Evolutionary conservation across 2,888 invertebrate genomes (phyloP).

Genomic region (Orgyia antiqua): DNA sequence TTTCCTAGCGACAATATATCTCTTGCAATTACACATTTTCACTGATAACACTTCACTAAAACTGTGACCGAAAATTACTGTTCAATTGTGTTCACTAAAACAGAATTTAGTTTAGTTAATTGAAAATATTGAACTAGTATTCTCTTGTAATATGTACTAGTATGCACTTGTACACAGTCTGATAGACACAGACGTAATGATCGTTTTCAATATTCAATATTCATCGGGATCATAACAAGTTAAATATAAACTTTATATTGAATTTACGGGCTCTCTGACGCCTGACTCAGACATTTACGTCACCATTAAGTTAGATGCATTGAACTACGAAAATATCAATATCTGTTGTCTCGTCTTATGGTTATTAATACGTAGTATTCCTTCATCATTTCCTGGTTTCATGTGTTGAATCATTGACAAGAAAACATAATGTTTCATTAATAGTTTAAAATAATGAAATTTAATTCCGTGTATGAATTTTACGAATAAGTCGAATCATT

Average conservation of each 20-base stretch:
- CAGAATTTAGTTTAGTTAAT: no score
- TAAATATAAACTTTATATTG: conserved; percentile 36
- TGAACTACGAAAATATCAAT: conserved; percentile 5
- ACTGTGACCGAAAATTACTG: conserved; percentile 5
- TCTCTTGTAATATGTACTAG: conserved; percentile 1
- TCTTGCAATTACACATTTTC: conserved; percentile 37
- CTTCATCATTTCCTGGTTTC: conserved; percentile 3
- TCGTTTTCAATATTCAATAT: conserved; percentile 13
- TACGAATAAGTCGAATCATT: no score
- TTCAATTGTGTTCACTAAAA: background rate
- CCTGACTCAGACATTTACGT: conserved; percentile 14
- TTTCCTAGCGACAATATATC: conserved; percentile 25
- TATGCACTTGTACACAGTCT: conserved; percentile 29
- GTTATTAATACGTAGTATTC: conserved; percentile 4
- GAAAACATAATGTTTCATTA: no score
- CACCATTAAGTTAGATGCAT: conserved; percentile 13
- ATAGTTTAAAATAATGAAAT: no score
- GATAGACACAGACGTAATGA: conserved; percentile 34
- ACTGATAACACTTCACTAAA: conserved; percentile 13
- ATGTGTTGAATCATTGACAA: conserved; percentile 2
- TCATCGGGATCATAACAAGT: conserved; percentile 33
- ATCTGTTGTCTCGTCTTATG: conserved; percentile 2
- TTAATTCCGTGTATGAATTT: no score
- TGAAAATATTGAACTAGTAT: no score
- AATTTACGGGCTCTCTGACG: conserved; percentile 27